Base-by-base conservation (phyloP, 2,888 invertebrate species). In the Drosophila rellima region DNA sequence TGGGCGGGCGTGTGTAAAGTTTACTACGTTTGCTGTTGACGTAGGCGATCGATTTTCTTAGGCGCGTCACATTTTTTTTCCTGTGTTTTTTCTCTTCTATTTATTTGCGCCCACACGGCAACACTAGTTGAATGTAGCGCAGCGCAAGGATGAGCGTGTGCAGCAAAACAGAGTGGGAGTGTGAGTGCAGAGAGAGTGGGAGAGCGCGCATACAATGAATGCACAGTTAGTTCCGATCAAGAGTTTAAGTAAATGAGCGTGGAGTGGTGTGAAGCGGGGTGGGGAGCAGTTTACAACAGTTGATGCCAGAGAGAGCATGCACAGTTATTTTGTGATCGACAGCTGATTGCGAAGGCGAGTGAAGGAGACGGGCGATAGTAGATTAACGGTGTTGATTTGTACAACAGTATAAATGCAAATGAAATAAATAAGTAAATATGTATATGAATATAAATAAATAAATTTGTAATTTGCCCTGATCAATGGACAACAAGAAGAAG, bases 11-110 rank as follows among this genome's bases (percentile, higher is more conserved):
- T 48, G 56, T 33, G 29, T 45, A 66, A 62, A 63, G 85, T 72
- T 80, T 80, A 87, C 88, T 80, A 82, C 82, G 80, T 76, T 84
- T 84, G 60, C 70, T 84, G 82, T 85, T 85, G 88, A 80, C 82
- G 84, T 85, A 85, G 84, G 87, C 72, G 80, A 82, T 82, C 82
- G 88, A 82, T 82, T 87, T 83, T 84, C 23, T 70, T 47, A 60
- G 69, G 54, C 71, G 71, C 79, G 71, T 81, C 80, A 64, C n/a
- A 17, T 8, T 13, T 7, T 52, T 23, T 18, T 39, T 35, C 11
- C 6, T 17, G 0, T 26, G 1, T 6, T 6, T 23, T 23, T 23
- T 7, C 26, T 26, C 7, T 26, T 26, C 26, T 26, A 26, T 31
- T 45, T 17, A 5, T 11, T 17, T 47, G 17, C 66, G 40, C 56